Evolutionary conservation across 1,140 invertebrate species (phyloP).

Genomic region (Cepaea nemoralis): DNA sequence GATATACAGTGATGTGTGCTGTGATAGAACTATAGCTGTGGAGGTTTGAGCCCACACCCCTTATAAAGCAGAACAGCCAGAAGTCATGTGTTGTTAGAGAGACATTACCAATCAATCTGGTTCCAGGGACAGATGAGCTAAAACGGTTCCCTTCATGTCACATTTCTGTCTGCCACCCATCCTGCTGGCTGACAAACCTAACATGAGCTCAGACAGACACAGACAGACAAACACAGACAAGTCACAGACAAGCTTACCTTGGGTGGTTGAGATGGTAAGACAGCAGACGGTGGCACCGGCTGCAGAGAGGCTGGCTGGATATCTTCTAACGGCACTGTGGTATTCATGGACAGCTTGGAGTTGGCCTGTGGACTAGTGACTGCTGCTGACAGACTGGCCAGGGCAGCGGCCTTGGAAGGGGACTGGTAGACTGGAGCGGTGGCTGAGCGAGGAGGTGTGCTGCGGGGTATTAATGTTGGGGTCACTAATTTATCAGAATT

Average conservation of each 20-base stretch:
- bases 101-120: too few species aligned
- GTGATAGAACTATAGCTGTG: too few species aligned
- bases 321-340: conserved; percentile 29
- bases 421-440: conserved; percentile 34
- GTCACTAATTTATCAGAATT: conserved; percentile 18
- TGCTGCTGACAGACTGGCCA: background rate
- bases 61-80: too few species aligned
- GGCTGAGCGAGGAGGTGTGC: conserved; percentile 31
- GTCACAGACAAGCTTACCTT: conserved; percentile 75
- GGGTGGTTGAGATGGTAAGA: conserved; percentile 81
- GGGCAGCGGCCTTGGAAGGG: conserved; percentile 19
- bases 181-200: too few species aligned
- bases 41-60: too few species aligned
- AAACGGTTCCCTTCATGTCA: too few species aligned
- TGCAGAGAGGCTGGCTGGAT: conserved; percentile 22
- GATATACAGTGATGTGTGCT: too few species aligned
- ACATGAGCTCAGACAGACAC: too few species aligned
- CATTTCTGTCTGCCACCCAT: too few species aligned
- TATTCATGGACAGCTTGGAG: conserved; percentile 27
- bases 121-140: too few species aligned
- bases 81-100: too few species aligned
- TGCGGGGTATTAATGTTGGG: background rate
- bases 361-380: background rate
- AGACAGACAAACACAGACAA: too few species aligned
- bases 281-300: conserved; percentile 72